A percentile compares a stretch with the other conserved stretches of the same genome.
Evolutionary conservation across 2,113 vertebrate species (phyloP).

Genomic region (Podilymbus podiceps): DNA sequence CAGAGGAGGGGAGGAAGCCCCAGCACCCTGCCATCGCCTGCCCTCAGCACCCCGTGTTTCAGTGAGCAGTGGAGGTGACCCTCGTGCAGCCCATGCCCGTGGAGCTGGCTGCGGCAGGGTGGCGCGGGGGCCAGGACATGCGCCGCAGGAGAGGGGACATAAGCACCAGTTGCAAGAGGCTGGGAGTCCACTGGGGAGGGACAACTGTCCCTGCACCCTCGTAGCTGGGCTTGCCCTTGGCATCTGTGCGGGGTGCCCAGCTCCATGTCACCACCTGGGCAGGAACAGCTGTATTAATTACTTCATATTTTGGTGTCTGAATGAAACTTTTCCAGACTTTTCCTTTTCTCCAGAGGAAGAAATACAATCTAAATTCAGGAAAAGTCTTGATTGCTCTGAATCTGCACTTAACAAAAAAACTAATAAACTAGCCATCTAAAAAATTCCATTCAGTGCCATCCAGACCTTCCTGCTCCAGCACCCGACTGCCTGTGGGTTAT

Average conservation of each 20-base stretch:
- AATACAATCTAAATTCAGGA: not conserved
- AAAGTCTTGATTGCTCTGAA: not conserved
- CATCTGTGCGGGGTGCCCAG: not conserved
- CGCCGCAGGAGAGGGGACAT: not conserved
- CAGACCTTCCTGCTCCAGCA: not conserved
- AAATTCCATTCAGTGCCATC: not conserved
- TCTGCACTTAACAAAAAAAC: not conserved
- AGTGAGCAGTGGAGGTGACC: not conserved
- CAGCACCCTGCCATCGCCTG: not conserved
- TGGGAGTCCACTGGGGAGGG: not conserved
- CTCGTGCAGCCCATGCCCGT: not conserved
- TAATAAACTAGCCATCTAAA: not conserved
- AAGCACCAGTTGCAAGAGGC: not conserved
- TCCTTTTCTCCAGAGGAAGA: not conserved
- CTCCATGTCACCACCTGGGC: fast-evolving
- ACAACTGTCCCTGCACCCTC: not conserved
- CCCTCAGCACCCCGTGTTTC: not conserved
- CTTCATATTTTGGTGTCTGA: not conserved
- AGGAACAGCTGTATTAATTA: not conserved
- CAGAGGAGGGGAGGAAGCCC: not conserved
- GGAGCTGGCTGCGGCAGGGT: not conserved
- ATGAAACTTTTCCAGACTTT: not conserved
- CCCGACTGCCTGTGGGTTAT: not conserved
- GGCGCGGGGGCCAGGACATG: not conserved
- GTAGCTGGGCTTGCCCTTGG: not conserved